These are phyloP conservation scores for Limanda limanda DNA, from an alignment of 2,113 vertebrate genomes.

Conservation along the genomic window DNA sequence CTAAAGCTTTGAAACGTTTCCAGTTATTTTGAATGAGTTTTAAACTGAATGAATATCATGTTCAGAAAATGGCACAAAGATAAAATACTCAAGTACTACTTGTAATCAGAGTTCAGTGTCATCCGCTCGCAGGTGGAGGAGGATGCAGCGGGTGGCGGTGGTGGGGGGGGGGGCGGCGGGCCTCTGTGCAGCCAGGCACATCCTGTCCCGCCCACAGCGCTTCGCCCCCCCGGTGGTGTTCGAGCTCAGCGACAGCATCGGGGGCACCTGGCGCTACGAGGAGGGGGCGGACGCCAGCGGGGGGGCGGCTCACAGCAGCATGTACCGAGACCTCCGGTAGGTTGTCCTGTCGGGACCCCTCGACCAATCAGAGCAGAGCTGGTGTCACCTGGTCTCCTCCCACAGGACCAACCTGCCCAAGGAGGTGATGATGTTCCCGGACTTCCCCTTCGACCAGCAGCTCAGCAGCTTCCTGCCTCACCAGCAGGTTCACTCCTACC, in stretches of 20 bases:
- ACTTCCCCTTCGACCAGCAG: constrained; percentile 81
- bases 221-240: constrained; percentile 82
- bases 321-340: constrained; percentile 85
- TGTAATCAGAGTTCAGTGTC: too few relatives aligned
- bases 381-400: not conserved
- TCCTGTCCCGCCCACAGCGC: constrained; percentile 66
- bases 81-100: too few relatives aligned
- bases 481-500: constrained; percentile 79
- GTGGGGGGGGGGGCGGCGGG: constrained; percentile 83
- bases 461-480: constrained; percentile 85
- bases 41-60: too few relatives aligned
- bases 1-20: too few relatives aligned
- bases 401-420: constrained; percentile 87
- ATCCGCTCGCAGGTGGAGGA: not conserved
- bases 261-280: constrained; percentile 85
- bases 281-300: constrained; percentile 59
- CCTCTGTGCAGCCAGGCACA: constrained; percentile 81
- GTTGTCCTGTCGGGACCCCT: not conserved
- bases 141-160: constrained; percentile 73
- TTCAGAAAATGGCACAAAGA: too few relatives aligned
- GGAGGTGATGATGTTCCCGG: constrained; percentile 88
- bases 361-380: too few relatives aligned
- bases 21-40: too few relatives aligned
- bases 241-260: constrained; percentile 73
- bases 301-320: constrained; percentile 80